Conservation (phyloP, 2,113 vertebrate species). For the Phalacrocorax pelagicus region DNA sequence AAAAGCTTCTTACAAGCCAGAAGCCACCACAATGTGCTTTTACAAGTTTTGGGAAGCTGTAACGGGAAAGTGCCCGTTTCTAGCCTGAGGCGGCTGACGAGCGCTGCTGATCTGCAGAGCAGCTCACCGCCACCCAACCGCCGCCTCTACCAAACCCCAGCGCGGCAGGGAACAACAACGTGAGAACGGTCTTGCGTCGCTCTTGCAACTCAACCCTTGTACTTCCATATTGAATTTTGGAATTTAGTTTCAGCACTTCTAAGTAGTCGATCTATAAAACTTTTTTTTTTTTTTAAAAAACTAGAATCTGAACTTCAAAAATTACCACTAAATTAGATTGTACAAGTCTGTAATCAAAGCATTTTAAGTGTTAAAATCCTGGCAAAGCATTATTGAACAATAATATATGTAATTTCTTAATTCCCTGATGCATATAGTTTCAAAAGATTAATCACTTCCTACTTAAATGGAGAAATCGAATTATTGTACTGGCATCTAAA, state of each 20-base stretch:
- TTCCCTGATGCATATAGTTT: background rate
- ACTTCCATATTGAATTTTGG: background rate
- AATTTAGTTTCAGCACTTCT: background rate
- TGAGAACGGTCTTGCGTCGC: rapidly evolving
- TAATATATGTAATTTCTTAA: background rate
- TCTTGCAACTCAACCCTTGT: background rate
- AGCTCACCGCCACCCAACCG: background rate
- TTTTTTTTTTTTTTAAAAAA: background rate
- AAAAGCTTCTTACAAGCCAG: background rate
- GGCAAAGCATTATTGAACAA: background rate
- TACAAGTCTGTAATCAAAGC: background rate
- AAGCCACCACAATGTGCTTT: background rate
- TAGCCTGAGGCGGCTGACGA: background rate
- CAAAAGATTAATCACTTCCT: background rate
- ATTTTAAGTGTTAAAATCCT: background rate
- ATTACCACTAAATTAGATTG: background rate
- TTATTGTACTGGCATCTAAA: background rate
- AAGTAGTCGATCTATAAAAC: background rate
- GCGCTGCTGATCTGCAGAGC: background rate
- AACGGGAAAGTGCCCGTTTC: background rate
- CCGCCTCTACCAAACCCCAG: background rate
- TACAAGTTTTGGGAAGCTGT: background rate
- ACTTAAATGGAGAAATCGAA: background rate
- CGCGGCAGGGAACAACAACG: background rate
- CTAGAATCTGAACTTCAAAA: background rate